A percentile compares a stretch with the other conserved stretches of the same genome.
phyloP scores from a whole-genome alignment of 2,888 invertebrate species.

The Himalopsyche kuldschensis region DNA sequence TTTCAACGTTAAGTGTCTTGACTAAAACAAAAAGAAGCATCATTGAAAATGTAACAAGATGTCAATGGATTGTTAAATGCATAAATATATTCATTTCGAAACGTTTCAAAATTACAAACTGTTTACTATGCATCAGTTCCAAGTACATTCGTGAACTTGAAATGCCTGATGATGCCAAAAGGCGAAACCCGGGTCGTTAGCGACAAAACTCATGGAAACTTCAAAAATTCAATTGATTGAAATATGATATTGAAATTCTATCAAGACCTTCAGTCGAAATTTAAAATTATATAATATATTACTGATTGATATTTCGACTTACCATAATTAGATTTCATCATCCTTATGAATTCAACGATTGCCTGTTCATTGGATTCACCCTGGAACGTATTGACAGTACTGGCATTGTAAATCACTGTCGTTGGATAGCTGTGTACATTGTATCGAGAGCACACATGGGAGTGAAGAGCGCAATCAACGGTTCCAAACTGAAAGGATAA shows the following conservation, averaged over 20 bases:
- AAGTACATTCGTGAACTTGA: too few species aligned
- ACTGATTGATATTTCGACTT: conserved; percentile 26
- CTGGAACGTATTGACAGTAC: conserved; percentile 57
- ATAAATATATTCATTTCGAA: too few species aligned
- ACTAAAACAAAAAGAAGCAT: conserved; percentile 34
- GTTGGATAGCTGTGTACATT: conserved; percentile 71
- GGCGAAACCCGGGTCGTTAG: too few species aligned
- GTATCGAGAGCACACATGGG: conserved; percentile 60
- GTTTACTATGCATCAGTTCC: too few species aligned
- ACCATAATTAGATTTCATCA: conserved; percentile 58
- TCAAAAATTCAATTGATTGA: too few species aligned
- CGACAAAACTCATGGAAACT: too few species aligned
- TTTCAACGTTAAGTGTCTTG: conserved; percentile 51
- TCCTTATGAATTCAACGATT: conserved; percentile 68
- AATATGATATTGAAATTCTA: not conserved
- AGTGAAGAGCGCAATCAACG: conserved; percentile 69
- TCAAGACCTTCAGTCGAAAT: not conserved
- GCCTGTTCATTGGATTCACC: conserved; percentile 62
- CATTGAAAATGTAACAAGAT: not conserved
- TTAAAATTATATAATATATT: not conserved
- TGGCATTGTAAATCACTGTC: conserved; percentile 66
- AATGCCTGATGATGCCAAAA: too few species aligned
- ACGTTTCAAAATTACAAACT: too few species aligned
- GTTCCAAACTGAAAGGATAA: conserved; percentile 60
- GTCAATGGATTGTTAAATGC: too few species aligned